Base-by-base conservation (phyloP, 2,888 invertebrate genomes). In the Lymantria dispar region DNA sequence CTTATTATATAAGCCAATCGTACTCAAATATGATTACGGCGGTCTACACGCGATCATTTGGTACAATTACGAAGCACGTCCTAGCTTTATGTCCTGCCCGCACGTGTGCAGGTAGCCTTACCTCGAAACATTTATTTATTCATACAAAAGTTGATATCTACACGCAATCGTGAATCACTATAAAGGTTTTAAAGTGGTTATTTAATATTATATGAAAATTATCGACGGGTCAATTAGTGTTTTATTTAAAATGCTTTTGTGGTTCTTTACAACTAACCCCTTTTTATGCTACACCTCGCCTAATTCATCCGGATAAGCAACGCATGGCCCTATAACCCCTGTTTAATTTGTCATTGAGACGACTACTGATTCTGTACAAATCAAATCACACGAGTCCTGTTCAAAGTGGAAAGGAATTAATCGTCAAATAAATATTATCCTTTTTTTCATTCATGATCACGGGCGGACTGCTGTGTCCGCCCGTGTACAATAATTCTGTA, bases 41-140 rank as follows among this genome's bases (percentile, higher is more conserved):
- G 31, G 51, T 12, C 56, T 48, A 36, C 71, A 71, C 69, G 70
- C 72, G 63, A 72, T 64, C 72, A 61, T 72, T 68, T 68, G 55
- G 53, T 50, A 63, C 73, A 66, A 72, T 72, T 72, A 72, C 64
- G 45, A 62, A 58, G 61, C 73, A 72, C 68, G 70, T 72, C 60
- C 64, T 50, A 60, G 59, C 60, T 72, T 72, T 72, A 72, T 68
- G 65, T 62, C 56, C 56, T 29, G 36, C 44, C 52, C 63, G 67
- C 71, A 65, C 71, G 68, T 72, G 72, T 72, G 57, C 49, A 54
- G 42, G 33, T 40, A 31, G 65, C 60, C 57, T 61, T 65, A 70
- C 70, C 56, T 53, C 53, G 59, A 63, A 70, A 38, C 49, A 54
- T 44, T 72, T 65, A 70, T 64, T 65, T 68, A 70, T 70, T 64